Conservation (phyloP, 2,888 invertebrate genomes). For the Polyommatus icarus region DNA sequence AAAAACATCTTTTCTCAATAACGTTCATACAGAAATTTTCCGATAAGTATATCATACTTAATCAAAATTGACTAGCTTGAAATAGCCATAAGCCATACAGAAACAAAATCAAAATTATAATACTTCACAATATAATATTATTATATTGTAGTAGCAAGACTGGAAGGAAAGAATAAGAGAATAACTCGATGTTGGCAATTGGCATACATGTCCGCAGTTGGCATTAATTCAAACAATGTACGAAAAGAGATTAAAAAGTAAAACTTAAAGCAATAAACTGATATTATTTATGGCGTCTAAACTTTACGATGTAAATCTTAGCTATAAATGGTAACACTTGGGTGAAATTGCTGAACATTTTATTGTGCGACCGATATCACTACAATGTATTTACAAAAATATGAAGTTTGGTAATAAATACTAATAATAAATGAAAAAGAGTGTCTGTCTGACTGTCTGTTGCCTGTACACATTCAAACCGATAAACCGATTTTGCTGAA, state of each 20-base stretch:
- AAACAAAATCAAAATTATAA: neutral
- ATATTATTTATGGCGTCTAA: constrained; percentile 8
- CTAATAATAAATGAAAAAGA: neutral
- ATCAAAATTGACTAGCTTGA: neutral
- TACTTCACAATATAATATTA: neutral
- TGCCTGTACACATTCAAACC: too few relatives aligned
- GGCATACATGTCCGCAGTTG: neutral
- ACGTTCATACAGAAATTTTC: too few relatives aligned
- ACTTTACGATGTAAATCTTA: constrained; percentile 12
- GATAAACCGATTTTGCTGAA: too few relatives aligned
- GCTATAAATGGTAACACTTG: constrained; percentile 17
- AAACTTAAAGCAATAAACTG: constrained; percentile 7
- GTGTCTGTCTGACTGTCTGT: neutral
- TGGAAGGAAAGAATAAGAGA: neutral
- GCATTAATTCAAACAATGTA: constrained; percentile 11
- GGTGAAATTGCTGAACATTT: neutral
- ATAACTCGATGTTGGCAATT: neutral
- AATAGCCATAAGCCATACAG: neutral
- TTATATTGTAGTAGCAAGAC: neutral
- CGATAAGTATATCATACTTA: too few relatives aligned
- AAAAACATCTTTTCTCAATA: too few relatives aligned
- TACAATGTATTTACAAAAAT: neutral
- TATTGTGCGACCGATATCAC: neutral
- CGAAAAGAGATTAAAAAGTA: constrained; percentile 14
- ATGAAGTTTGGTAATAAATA: neutral